These are phyloP conservation scores for Morpho achilles DNA, from an alignment of 2,888 invertebrate genomes.

Conservation along the genomic window DNA sequence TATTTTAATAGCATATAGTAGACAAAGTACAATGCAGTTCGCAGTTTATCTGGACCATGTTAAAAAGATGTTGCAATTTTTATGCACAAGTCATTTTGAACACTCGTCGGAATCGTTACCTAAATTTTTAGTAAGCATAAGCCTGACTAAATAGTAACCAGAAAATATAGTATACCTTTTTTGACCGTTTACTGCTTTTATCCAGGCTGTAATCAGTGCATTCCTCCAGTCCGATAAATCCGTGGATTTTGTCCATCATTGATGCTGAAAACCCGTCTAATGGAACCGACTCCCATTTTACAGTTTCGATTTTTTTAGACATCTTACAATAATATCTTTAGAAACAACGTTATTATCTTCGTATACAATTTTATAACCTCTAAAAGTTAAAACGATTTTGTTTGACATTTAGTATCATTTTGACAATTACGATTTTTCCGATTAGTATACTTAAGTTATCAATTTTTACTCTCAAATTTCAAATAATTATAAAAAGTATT, in stretches of 20 bases:
- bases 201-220: slow-evolving; percentile 83
- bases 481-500: too few relatives aligned
- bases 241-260: slow-evolving; percentile 75
- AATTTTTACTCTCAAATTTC: too few relatives aligned
- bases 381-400: slow-evolving; percentile 1
- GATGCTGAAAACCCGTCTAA: slow-evolving; percentile 76
- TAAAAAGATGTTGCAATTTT: too few relatives aligned
- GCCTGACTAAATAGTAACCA: neutral
- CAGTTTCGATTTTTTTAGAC: slow-evolving; percentile 59
- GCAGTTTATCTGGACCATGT: too few relatives aligned
- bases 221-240: slow-evolving; percentile 88
- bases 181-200: slow-evolving; percentile 50
- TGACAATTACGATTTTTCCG: neutral
- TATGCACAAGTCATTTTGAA: too few relatives aligned
- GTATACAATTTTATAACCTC: slow-evolving; percentile 7
- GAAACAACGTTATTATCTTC: neutral
- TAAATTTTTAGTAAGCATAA: too few relatives aligned
- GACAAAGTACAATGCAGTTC: too few relatives aligned
- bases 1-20: too few relatives aligned
- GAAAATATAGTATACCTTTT: slow-evolving; percentile 46
- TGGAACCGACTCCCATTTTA: slow-evolving; percentile 83
- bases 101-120: too few relatives aligned
- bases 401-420: neutral
- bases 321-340: slow-evolving; percentile 31
- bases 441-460: too few relatives aligned